A percentile compares a stretch with the other conserved stretches of the same genome.
phyloP scores from a whole-genome alignment of 2,797 vertebrate species.

The Potorous gilbertii region DNA sequence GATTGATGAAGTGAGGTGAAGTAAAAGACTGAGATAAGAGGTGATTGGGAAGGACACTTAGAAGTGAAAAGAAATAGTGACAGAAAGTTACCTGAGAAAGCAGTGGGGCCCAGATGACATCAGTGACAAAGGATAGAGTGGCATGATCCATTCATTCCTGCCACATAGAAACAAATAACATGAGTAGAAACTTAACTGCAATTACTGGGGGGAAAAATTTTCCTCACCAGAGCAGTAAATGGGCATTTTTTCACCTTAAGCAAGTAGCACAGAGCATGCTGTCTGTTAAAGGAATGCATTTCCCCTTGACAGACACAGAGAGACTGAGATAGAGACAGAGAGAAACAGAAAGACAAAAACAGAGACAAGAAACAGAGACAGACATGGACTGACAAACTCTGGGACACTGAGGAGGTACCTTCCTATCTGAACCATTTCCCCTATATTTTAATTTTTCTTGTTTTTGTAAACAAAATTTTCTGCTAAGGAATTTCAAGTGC shows the following conservation, averaged over 20 bases:
- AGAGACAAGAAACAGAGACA: background rate
- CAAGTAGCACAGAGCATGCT: background rate
- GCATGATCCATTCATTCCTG: background rate
- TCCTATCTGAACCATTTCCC: background rate
- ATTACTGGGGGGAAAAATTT: background rate
- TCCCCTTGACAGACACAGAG: too few species aligned
- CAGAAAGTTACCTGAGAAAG: background rate
- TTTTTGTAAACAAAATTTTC: background rate
- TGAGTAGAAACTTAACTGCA: background rate
- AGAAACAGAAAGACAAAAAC: background rate
- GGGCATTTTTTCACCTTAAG: background rate
- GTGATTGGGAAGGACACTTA: background rate
- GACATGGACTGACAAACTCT: background rate
- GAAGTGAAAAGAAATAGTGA: conserved; percentile 3
- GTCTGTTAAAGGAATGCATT: background rate
- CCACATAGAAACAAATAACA: background rate
- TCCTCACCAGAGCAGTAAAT: background rate
- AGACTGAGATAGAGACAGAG: background rate
- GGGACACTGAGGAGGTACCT: background rate
- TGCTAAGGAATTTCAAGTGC: background rate
- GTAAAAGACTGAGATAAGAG: conserved; percentile 35
- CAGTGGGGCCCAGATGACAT: background rate
- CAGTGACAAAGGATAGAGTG: background rate
- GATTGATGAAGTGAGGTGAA: background rate
- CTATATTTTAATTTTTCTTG: background rate